Evolutionary conservation across 2,888 invertebrate genomes (phyloP).

Genomic region (Caenorhabditis angaria): DNA sequence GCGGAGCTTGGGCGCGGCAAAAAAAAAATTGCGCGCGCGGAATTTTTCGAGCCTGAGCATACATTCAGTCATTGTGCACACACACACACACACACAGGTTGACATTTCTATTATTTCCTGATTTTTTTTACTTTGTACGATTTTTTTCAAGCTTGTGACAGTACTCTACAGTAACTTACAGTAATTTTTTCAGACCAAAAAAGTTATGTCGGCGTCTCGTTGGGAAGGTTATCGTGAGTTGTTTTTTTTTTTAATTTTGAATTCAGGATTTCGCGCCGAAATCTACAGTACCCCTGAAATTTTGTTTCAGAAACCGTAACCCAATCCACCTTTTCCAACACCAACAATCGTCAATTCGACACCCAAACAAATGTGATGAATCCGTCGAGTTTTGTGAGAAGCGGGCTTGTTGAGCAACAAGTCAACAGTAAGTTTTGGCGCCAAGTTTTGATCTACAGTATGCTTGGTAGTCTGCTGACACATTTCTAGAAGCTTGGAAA

Average conservation of each 20-base stretch:
- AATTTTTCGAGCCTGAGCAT: not conserved
- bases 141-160: not conserved
- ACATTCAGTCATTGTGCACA: no score
- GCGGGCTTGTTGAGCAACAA: constrained; percentile 49
- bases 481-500: no score
- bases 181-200: no score
- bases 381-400: constrained; percentile 42
- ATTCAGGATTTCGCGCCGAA: not conserved
- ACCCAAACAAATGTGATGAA: constrained; percentile 30
- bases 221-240: constrained; percentile 45
- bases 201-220: constrained; percentile 33
- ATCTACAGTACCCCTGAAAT: not conserved
- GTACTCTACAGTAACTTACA: not conserved
- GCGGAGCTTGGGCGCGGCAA: not conserved
- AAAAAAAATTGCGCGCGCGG: no score
- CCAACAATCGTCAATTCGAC: constrained; percentile 39
- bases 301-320: constrained; percentile 31
- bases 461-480: no score
- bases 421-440: constrained; percentile 53
- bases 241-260: constrained; percentile 3
- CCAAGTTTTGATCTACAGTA: not conserved
- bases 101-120: not conserved
- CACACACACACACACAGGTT: not conserved
- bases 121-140: not conserved
- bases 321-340: no score